Conservation (phyloP, 2,113 vertebrate genomes). For the Hemibagrus wyckioides region DNA sequence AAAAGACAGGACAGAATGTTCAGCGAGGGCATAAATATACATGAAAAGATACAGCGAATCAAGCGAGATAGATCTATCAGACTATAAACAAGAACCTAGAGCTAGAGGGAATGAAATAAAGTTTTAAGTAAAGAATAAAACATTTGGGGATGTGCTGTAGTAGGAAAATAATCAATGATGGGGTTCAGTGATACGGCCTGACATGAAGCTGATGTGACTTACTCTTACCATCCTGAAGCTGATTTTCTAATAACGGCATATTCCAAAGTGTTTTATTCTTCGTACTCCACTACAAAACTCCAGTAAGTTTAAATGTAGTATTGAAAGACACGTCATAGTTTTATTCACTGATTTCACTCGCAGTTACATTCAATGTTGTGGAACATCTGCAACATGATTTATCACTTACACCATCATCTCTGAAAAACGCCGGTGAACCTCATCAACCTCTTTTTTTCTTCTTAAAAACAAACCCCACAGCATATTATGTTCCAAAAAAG, state of each 20-base stretch:
- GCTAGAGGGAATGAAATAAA: conserved; percentile 54
- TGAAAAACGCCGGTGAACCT: background rate
- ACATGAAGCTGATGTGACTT: background rate
- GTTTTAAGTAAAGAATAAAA: conserved; percentile 27
- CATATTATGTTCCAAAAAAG: background rate
- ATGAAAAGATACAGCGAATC: conserved; percentile 68
- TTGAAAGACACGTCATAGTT: background rate
- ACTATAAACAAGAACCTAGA: conserved; percentile 62
- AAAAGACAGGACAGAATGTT: conserved; percentile 49
- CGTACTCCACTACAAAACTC: too few relatives aligned
- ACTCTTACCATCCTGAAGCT: background rate
- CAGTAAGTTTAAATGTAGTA: background rate
- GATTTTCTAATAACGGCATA: background rate
- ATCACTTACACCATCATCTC: background rate
- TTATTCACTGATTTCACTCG: background rate
- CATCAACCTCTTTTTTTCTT: background rate
- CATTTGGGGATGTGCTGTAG: too few relatives aligned
- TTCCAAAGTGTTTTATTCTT: background rate
- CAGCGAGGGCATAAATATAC: conserved; percentile 58
- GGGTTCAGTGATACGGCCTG: background rate
- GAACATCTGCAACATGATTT: background rate
- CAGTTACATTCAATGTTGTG: background rate
- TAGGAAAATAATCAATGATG: background rate
- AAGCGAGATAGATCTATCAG: conserved; percentile 61
- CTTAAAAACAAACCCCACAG: background rate